Percentiles rank a stretch among this genome's conserved stretches.
These are phyloP conservation scores for Pitangus sulphuratus DNA, from an alignment of 2,797 vertebrate genomes.

Conservation along the genomic window DNA sequence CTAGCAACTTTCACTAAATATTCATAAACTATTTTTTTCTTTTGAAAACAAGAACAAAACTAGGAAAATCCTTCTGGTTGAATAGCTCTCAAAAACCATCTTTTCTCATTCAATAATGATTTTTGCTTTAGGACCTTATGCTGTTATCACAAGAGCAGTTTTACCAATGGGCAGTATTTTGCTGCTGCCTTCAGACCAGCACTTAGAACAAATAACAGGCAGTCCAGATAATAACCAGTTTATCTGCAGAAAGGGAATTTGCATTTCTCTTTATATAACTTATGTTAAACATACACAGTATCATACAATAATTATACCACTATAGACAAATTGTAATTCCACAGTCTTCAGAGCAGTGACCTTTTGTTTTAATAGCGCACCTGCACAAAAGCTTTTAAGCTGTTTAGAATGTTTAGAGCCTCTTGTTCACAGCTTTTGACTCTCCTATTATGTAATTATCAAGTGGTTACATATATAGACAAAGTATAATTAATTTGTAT, in stretches of 20 bases:
- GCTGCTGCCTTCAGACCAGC: slow-evolving; percentile 7
- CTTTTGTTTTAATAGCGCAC: background rate
- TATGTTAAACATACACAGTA: background rate
- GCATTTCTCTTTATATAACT: background rate
- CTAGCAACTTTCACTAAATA: background rate
- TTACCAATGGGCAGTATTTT: slow-evolving; percentile 17
- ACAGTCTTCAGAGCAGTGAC: background rate
- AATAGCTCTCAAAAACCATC: background rate
- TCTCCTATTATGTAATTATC: background rate
- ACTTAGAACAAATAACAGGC: slow-evolving; percentile 21
- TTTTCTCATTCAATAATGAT: background rate
- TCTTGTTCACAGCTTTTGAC: background rate
- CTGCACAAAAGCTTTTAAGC: background rate
- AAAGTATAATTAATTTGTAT: background rate
- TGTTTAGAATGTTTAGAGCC: background rate
- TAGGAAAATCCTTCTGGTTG: background rate
- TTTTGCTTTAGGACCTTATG: background rate
- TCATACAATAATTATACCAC: background rate
- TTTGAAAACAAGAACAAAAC: background rate
- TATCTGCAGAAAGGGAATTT: background rate
- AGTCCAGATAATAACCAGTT: background rate
- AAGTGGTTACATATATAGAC: background rate
- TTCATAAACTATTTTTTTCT: background rate
- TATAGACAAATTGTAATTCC: background rate
- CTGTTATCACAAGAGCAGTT: background rate